phyloP scores from a whole-genome alignment of 2,797 vertebrate species.

The Odontamblyopus rebecca region DNA sequence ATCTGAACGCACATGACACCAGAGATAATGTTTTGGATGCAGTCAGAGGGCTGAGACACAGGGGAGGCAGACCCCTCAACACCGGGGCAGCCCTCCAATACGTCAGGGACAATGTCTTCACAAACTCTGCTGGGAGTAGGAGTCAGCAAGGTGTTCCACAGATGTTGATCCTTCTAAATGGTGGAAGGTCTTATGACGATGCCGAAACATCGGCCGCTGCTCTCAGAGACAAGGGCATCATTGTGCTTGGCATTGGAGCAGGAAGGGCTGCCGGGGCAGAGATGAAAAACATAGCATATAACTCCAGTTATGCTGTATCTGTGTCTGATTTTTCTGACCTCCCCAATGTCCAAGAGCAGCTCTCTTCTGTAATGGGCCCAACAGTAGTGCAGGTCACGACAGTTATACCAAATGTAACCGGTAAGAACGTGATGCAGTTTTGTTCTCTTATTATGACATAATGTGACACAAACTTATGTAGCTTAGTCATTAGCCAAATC shows the following conservation, averaged over 20 bases:
- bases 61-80: conserved; percentile 55
- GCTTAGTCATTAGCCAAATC: not conserved
- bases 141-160: conserved; percentile 75
- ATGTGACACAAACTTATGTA: too few species aligned
- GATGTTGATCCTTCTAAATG: conserved; percentile 79
- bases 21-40: conserved; percentile 33
- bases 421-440: conserved; percentile 27
- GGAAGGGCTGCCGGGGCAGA: conserved; percentile 42
- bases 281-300: conserved; percentile 36
- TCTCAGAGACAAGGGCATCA: conserved; percentile 77
- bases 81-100: conserved; percentile 59
- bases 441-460: not conserved
- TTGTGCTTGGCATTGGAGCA: conserved; percentile 68
- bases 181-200: conserved; percentile 78
- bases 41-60: conserved; percentile 49
- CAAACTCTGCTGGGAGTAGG: conserved; percentile 79
- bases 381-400: conserved; percentile 27
- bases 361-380: conserved; percentile 36
- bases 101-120: conserved; percentile 72
- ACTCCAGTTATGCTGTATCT: conserved; percentile 25
- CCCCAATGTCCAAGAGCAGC: conserved; percentile 39
- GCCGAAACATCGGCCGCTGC: conserved; percentile 65
- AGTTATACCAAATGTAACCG: conserved; percentile 40
- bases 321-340: conserved; percentile 50
- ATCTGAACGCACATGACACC: conserved; percentile 56